Base-by-base conservation (phyloP, 1,140 invertebrate genomes). In the Pemphigus obesinymphae region DNA sequence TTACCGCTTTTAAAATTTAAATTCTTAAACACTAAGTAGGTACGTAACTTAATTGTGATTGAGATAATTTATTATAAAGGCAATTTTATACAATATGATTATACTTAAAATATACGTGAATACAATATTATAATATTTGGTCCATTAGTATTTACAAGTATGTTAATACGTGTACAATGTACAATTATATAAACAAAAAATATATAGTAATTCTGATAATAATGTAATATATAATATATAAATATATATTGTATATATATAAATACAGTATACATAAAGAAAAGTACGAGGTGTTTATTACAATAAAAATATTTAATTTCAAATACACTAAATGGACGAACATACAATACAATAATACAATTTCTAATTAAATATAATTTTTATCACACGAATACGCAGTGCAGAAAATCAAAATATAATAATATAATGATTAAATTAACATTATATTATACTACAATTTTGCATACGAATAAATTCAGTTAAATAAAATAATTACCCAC, bases 21-120 rank as follows among this genome's bases (percentile, higher is more conserved):
- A 72, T n/a, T 48, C 43, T 72, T 70, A 48, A 45, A 45, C 3
- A 8, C 68, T 72, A 72, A 72, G 68, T 72, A 72, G 68, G 68
- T 45, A 72, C 68, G 68, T 45, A 72, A 72, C 68, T 72, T 45
- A 72, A 72, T 72, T 31, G 43, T 72, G 68, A 72, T 48, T 72
- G 68, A 72, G 68, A 72, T 72, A 31, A 48, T 48, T 72, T 72
- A 20, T 40, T 72, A 45, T 72, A 43, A 45, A 45, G 45, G 45
- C 15, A 45, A 13, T 45, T 45, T 10, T 72, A 29, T 45, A 45
- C n/a, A 72, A 72, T 43, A 72, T 20, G 23, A 13, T 26, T 45
- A n/a, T n/a, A 5, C 37, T 72, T 72, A 45, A 45, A 26, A 26
- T 45, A 13, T 72, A 40, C 15, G 40, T 45, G 68, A 72, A 72